A percentile compares a stretch with the other conserved stretches of the same genome.
These are phyloP conservation scores for Pimpla rufipes DNA, from an alignment of 2,888 invertebrate genomes.

Conservation along the genomic window DNA sequence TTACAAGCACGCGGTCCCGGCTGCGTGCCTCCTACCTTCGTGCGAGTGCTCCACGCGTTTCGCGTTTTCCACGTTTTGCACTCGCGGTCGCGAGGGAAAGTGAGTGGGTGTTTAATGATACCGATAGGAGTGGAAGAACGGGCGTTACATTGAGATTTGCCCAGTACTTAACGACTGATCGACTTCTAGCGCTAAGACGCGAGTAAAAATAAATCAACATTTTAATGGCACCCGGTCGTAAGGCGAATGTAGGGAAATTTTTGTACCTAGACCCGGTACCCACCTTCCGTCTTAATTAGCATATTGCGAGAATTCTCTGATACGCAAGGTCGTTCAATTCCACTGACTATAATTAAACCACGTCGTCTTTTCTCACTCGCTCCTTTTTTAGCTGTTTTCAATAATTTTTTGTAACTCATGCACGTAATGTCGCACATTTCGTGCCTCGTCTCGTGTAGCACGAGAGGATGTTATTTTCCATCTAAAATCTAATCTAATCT, in stretches of 20 bases:
- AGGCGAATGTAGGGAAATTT: background rate
- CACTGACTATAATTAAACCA: background rate
- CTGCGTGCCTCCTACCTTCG: slow-evolving; percentile 3
- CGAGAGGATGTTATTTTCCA: too few species aligned
- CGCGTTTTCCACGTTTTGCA: slow-evolving; percentile 44
- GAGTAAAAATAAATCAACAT: background rate
- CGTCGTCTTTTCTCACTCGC: too few species aligned
- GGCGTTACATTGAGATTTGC: slow-evolving; percentile 5
- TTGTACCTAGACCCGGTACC: background rate
- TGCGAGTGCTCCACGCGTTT: background rate
- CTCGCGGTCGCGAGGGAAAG: slow-evolving; percentile 44
- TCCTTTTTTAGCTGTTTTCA: too few species aligned
- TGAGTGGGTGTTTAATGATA: slow-evolving; percentile 34
- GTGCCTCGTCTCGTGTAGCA: too few species aligned
- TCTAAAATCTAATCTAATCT: too few species aligned
- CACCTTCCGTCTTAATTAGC: background rate
- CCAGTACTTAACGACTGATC: background rate
- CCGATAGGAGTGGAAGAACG: slow-evolving; percentile 17
- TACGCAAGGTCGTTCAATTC: background rate
- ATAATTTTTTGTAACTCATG: background rate
- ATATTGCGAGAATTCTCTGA: background rate
- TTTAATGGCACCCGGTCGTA: background rate
- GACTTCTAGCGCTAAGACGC: background rate
- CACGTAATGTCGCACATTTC: too few species aligned
- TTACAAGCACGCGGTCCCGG: slow-evolving; percentile 46